A percentile compares a stretch with the other conserved stretches of the same genome.
Evolutionary conservation across 2,888 invertebrate species (phyloP).

Genomic region (Drosophila fulvimacula): DNA sequence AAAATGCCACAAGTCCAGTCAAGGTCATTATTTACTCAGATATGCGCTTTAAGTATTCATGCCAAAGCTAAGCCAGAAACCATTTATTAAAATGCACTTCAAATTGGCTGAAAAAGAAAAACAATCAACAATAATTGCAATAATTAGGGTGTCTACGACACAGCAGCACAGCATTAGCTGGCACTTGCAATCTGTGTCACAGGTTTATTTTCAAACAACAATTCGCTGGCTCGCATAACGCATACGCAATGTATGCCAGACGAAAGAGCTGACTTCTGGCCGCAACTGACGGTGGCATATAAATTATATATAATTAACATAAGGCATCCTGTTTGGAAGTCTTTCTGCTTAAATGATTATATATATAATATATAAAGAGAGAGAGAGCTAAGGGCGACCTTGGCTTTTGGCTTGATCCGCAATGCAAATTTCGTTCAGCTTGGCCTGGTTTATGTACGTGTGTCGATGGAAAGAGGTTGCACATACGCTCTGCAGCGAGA

Average conservation of each 20-base stretch:
- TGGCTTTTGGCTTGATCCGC: constrained; percentile 40
- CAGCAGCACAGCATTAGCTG: constrained; percentile 18
- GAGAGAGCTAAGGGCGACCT: constrained; percentile 46
- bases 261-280: constrained; percentile 8
- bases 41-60: constrained; percentile 15
- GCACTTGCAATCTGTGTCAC: constrained; percentile 61
- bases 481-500: constrained; percentile 13
- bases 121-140: constrained; percentile 32
- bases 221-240: constrained; percentile 47
- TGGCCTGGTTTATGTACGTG: constrained; percentile 17
- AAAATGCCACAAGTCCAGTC: constrained; percentile 63
- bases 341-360: constrained; percentile 51
- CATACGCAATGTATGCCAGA: constrained; percentile 66
- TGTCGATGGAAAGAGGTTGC: constrained; percentile 1
- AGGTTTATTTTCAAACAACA: constrained; percentile 64
- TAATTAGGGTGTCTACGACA: constrained; percentile 45
- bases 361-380: constrained; percentile 42
- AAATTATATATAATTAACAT: constrained; percentile 13
- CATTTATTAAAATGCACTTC: constrained; percentile 57
- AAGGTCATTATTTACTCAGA: constrained; percentile 54
- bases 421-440: constrained; percentile 36
- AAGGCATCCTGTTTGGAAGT: constrained; percentile 18
- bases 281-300: constrained; percentile 10
- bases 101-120: constrained; percentile 15
- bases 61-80: constrained; percentile 15